Conservation (phyloP, 2,888 invertebrate species). For the Stenodera caucasica region DNA sequence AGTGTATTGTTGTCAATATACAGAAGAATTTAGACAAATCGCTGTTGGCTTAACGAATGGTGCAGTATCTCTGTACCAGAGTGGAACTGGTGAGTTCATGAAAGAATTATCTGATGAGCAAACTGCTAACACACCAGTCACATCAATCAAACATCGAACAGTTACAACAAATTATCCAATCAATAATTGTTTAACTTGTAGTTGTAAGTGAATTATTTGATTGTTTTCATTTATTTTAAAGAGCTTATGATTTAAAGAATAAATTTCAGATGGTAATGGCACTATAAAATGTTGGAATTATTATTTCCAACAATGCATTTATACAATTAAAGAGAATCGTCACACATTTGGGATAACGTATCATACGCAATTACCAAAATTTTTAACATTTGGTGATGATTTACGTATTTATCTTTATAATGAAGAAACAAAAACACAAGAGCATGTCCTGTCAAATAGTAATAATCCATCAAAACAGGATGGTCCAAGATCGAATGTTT, state of each 20-base stretch:
- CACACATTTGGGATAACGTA: slow-evolving; percentile 67
- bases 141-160: slow-evolving; percentile 64
- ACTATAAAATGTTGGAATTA: slow-evolving; percentile 72
- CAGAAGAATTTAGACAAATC: slow-evolving; percentile 62
- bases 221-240: too few relatives aligned
- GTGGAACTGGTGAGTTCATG: slow-evolving; percentile 56
- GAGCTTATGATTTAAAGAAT: too few relatives aligned
- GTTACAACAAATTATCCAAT: slow-evolving; percentile 63
- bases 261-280: slow-evolving; percentile 69
- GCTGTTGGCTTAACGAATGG: slow-evolving; percentile 67
- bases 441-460: slow-evolving; percentile 63
- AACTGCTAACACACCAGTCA: slow-evolving; percentile 60
- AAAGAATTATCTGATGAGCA: slow-evolving; percentile 59
- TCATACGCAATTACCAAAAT: slow-evolving; percentile 62
- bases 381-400: slow-evolving; percentile 67
- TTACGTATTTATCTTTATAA: slow-evolving; percentile 67
- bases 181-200: slow-evolving; percentile 61
- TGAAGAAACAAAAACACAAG: slow-evolving; percentile 67
- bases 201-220: too few relatives aligned
- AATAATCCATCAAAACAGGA: slow-evolving; percentile 55
- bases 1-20: slow-evolving; percentile 64
- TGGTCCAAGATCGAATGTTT: slow-evolving; percentile 67
- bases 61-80: slow-evolving; percentile 60
- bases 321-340: slow-evolving; percentile 66
- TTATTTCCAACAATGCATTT: slow-evolving; percentile 64